These are phyloP conservation scores for Brachyopa scutellaris DNA, from an alignment of 2,888 invertebrate species.

Conservation along the genomic window DNA sequence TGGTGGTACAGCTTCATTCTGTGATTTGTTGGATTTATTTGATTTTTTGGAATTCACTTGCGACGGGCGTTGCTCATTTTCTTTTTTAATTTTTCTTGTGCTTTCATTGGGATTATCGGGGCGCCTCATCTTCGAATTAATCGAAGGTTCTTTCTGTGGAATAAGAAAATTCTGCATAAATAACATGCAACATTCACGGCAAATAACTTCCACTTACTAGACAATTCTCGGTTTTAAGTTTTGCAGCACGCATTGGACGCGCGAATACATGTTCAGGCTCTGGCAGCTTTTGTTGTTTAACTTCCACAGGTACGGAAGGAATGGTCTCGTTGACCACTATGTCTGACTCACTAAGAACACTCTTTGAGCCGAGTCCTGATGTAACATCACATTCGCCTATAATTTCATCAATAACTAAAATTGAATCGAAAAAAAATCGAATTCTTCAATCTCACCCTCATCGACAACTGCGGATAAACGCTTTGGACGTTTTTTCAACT, in stretches of 20 bases:
- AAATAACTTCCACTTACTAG: too few relatives aligned
- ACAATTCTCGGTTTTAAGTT: slow-evolving; percentile 76
- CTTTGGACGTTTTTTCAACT: slow-evolving; percentile 78
- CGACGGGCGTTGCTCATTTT: slow-evolving; percentile 77
- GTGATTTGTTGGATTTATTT: slow-evolving; percentile 24
- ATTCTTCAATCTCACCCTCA: slow-evolving; percentile 73
- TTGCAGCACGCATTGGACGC: slow-evolving; percentile 79
- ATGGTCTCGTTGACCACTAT: slow-evolving; percentile 22
- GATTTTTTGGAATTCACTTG: slow-evolving; percentile 68
- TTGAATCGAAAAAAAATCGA: too few relatives aligned
- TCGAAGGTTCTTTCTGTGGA: slow-evolving; percentile 76
- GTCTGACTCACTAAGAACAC: neutral
- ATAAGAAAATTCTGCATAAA: neutral
- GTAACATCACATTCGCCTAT: slow-evolving; percentile 21
- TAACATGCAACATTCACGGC: too few relatives aligned
- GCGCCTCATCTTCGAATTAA: slow-evolving; percentile 76
- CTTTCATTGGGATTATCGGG: slow-evolving; percentile 73
- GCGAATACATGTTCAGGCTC: slow-evolving; percentile 72
- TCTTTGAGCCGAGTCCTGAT: neutral
- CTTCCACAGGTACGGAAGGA: neutral
- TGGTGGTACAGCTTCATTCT: neutral
- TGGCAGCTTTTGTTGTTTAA: slow-evolving; percentile 27
- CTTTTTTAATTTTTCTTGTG: slow-evolving; percentile 75
- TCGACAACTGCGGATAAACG: slow-evolving; percentile 76
- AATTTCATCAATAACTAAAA: too few relatives aligned